Conservation (phyloP, 1,140 invertebrate species). For the Apis cerana region DNA sequence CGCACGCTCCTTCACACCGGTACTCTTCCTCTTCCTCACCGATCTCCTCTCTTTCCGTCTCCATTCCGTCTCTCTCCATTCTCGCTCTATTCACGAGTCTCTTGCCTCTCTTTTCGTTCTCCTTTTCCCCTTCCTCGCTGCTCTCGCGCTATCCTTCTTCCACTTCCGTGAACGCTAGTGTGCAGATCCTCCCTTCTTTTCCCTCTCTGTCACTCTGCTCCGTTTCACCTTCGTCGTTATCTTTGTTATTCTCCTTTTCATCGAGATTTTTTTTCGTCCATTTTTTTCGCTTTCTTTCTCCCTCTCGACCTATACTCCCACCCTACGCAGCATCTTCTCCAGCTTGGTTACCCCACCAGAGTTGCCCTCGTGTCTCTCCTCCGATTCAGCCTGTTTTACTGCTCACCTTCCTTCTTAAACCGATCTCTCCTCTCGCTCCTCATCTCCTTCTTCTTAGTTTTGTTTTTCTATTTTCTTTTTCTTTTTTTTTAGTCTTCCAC, state of each 20-base stretch:
- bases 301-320: conserved; percentile 1
- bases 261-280: background rate
- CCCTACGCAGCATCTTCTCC: conserved; percentile 34
- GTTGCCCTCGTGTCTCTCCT: conserved; percentile 3
- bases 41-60: conserved; percentile 5
- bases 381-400: conserved; percentile 8
- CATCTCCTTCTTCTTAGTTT: background rate
- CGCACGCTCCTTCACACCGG: conserved; percentile 67
- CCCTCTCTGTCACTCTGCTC: background rate
- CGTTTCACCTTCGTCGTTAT: conserved; percentile 54
- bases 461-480: background rate
- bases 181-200: conserved; percentile 10
- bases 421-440: background rate
- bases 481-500: background rate
- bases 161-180: background rate
- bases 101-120: conserved; percentile 11
- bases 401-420: background rate
- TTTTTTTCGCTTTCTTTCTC: conserved; percentile 39
- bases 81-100: conserved; percentile 16
- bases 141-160: conserved; percentile 29
- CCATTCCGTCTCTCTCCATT: background rate
- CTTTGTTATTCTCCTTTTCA: conserved; percentile 60
- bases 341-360: background rate
- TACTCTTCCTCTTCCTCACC: conserved; percentile 46
- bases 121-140: background rate